A percentile compares a stretch with the other conserved stretches of the same genome.
phyloP scores from a whole-genome alignment of 2,888 invertebrate species.

The Leptinotarsa tumamoca region DNA sequence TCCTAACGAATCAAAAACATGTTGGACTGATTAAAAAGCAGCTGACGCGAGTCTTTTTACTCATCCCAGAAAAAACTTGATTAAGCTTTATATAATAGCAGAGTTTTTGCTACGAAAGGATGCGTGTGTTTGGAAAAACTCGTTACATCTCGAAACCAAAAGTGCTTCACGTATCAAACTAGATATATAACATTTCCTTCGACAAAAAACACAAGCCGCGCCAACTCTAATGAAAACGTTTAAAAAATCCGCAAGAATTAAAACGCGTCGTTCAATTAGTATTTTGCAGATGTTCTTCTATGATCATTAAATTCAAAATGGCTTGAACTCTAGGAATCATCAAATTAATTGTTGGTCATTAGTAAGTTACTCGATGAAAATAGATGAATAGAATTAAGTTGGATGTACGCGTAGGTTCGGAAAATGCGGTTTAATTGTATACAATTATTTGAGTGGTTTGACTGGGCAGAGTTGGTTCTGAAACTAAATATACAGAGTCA shows the following conservation, averaged over 20 bases:
- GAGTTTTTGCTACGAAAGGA: constrained; percentile 6
- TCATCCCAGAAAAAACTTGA: neutral
- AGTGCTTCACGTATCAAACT: neutral
- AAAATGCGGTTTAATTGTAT: neutral
- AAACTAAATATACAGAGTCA: too few relatives aligned
- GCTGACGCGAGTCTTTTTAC: neutral
- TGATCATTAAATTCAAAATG: constrained; percentile 25
- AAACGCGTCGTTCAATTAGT: constrained; percentile 22
- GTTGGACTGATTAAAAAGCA: constrained; percentile 4
- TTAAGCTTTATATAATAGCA: constrained; percentile 12
- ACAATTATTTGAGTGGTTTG: neutral
- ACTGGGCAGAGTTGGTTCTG: too few relatives aligned
- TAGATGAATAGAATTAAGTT: constrained; percentile 4
- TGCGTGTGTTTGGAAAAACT: neutral
- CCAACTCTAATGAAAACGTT: constrained; percentile 24
- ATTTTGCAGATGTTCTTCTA: constrained; percentile 27
- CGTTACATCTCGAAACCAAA: constrained; percentile 10
- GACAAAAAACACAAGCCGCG: constrained; percentile 6
- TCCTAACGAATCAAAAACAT: constrained; percentile 1
- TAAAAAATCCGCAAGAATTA: constrained; percentile 17
- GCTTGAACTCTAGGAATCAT: constrained; percentile 17
- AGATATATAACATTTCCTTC: constrained; percentile 15
- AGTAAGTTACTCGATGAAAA: constrained; percentile 11
- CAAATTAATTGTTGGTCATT: constrained; percentile 25
- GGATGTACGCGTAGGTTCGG: neutral